phyloP scores from a whole-genome alignment of 2,797 vertebrate species.

The Melanotaenia nigrans region DNA sequence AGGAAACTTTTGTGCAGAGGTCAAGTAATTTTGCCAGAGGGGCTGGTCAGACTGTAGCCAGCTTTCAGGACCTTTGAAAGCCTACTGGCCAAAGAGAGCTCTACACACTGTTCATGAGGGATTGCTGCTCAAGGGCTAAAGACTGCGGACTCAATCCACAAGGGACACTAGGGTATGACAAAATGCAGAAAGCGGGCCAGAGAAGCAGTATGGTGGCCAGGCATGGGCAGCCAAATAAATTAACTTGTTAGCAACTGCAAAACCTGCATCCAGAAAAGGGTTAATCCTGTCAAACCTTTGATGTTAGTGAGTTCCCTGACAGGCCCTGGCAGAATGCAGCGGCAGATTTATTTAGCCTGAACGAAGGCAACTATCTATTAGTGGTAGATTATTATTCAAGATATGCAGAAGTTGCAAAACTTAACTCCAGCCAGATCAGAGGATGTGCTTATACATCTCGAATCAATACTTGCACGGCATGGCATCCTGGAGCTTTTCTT shows the following conservation, averaged over 20 bases:
- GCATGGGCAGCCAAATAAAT: background rate
- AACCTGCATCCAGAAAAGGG: background rate
- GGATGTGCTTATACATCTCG: background rate
- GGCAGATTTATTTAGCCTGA: too few relatives aligned
- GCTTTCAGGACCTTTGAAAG: too few relatives aligned
- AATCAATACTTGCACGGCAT: background rate
- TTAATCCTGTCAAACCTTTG: background rate
- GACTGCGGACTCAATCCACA: background rate
- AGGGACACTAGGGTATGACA: background rate
- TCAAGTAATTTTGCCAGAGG: too few relatives aligned
- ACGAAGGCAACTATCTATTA: background rate
- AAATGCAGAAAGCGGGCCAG: background rate
- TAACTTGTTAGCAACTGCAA: background rate
- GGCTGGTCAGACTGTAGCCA: too few relatives aligned
- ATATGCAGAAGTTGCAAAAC: background rate
- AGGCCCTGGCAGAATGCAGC: too few relatives aligned
- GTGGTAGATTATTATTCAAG: constrained; percentile 1
- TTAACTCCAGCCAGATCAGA: background rate
- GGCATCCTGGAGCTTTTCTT: background rate
- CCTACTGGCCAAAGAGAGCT: too few relatives aligned
- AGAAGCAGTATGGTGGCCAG: background rate
- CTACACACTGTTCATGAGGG: too few relatives aligned
- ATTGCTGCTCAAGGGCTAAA: too few relatives aligned
- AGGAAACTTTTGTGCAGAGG: too few relatives aligned
- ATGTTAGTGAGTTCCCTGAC: too few relatives aligned